Percentiles rank a stretch among this genome's conserved stretches.
These are phyloP conservation scores for Sclerurus mexicanus DNA, from an alignment of 2,113 vertebrate genomes.

Conservation along the genomic window DNA sequence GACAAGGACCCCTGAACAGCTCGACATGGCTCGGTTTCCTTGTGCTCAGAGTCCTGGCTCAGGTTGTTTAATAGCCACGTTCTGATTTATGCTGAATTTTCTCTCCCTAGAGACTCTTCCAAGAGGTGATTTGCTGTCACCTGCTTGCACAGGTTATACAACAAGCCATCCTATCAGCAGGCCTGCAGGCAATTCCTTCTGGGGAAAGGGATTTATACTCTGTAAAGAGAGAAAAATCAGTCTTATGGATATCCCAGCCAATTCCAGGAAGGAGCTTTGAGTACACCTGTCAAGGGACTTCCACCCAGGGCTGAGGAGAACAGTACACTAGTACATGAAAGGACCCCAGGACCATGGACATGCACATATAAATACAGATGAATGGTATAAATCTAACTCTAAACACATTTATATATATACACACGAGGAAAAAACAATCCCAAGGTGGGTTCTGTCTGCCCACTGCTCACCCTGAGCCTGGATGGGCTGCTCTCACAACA, in stretches of 20 bases:
- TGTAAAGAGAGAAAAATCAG: background rate
- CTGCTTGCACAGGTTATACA: background rate
- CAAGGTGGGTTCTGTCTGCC: background rate
- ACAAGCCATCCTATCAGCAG: background rate
- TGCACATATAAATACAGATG: accelerated
- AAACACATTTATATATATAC: background rate
- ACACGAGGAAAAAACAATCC: background rate
- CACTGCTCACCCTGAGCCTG: background rate
- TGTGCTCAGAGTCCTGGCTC: background rate
- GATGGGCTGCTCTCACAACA: background rate
- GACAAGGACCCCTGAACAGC: background rate
- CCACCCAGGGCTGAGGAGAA: background rate
- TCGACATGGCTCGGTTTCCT: background rate
- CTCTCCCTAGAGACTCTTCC: background rate
- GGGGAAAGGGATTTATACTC: background rate
- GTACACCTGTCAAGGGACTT: accelerated
- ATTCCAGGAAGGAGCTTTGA: background rate
- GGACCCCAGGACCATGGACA: background rate
- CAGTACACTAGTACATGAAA: accelerated
- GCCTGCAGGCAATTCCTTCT: background rate
- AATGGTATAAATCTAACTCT: background rate
- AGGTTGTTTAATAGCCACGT: background rate
- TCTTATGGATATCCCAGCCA: background rate
- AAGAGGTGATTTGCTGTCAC: background rate
- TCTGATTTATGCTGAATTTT: background rate